Percentiles rank a stretch among this genome's conserved stretches.
Conservation (phyloP, 2,113 vertebrate species). For the Neoarius graeffei region DNA sequence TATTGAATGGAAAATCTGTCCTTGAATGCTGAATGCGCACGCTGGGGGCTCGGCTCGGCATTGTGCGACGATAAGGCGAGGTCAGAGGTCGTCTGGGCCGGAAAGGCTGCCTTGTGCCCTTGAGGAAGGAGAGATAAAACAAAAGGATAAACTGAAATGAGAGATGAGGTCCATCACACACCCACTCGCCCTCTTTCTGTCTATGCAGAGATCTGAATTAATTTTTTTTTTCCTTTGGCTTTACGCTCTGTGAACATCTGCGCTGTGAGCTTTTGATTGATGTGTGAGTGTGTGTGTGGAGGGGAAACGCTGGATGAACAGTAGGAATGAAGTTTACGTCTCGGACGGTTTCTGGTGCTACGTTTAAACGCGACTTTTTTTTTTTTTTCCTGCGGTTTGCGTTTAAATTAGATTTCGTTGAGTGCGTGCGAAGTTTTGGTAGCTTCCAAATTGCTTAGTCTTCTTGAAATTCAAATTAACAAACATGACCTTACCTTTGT, state of each 20-base stretch:
- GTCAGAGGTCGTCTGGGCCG: constrained; percentile 33
- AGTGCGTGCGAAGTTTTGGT: background rate
- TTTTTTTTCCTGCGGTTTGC: background rate
- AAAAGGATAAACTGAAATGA: constrained; percentile 25
- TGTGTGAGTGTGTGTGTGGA: background rate
- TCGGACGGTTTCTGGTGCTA: background rate
- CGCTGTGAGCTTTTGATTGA: constrained; percentile 47
- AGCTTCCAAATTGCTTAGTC: background rate
- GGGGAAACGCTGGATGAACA: background rate
- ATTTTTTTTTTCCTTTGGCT: background rate
- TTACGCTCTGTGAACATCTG: constrained; percentile 50
- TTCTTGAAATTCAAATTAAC: background rate
- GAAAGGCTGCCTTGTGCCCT: constrained; percentile 34
- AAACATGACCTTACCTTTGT: background rate
- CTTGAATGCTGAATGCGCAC: background rate
- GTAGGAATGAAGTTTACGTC: background rate
- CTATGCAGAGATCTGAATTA: background rate
- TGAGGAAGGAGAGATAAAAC: constrained; percentile 27
- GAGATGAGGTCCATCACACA: constrained; percentile 23
- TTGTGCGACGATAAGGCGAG: constrained; percentile 25
- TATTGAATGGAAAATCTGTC: background rate
- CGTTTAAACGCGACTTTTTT: background rate
- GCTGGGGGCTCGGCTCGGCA: background rate
- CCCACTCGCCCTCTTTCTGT: background rate
- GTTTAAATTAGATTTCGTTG: background rate